Percentiles rank a stretch among this genome's conserved stretches.
Evolutionary conservation across 2,888 invertebrate genomes (phyloP).

Genomic region (Cephalotes varians): DNA sequence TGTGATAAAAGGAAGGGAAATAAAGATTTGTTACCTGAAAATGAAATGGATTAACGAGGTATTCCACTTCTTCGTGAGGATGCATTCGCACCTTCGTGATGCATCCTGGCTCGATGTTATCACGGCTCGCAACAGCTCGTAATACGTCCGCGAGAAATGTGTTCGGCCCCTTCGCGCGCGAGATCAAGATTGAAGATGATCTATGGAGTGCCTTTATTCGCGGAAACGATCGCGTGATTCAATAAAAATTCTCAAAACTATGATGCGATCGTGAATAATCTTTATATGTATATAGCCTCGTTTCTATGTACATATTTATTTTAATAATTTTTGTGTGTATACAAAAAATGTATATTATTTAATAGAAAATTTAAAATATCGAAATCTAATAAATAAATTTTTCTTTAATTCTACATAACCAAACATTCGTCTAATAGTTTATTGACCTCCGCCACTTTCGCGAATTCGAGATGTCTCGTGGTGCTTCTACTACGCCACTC

Average conservation of each 20-base stretch:
- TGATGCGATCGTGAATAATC: not conserved
- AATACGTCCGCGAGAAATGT: slow-evolving; percentile 70
- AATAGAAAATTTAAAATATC: not conserved
- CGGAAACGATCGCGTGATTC: slow-evolving; percentile 9
- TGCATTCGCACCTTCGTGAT: slow-evolving; percentile 66
- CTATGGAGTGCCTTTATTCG: slow-evolving; percentile 47
- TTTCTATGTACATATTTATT: not conserved
- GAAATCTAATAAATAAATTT: not conserved
- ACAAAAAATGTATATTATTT: not conserved
- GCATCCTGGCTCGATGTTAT: slow-evolving; percentile 58
- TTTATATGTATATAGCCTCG: not conserved
- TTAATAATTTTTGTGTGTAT: not conserved
- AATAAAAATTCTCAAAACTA: slow-evolving; percentile 1
- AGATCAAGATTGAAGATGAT: slow-evolving; percentile 63
- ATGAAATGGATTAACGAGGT: slow-evolving; percentile 68
- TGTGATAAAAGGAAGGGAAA: not conserved
- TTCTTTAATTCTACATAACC: no score
- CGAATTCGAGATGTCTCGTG: no score
- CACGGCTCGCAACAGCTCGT: slow-evolving; percentile 60
- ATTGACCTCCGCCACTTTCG: no score
- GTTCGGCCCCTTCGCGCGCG: slow-evolving; percentile 33
- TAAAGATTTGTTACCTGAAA: not conserved
- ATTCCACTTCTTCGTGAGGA: slow-evolving; percentile 63
- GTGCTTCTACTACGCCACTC: no score
- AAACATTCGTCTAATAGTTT: no score